Evolutionary conservation across 2,888 invertebrate genomes (phyloP), one percentile per base, ranked within the genome.

Genomic region (Apodemia mormo): DNA sequence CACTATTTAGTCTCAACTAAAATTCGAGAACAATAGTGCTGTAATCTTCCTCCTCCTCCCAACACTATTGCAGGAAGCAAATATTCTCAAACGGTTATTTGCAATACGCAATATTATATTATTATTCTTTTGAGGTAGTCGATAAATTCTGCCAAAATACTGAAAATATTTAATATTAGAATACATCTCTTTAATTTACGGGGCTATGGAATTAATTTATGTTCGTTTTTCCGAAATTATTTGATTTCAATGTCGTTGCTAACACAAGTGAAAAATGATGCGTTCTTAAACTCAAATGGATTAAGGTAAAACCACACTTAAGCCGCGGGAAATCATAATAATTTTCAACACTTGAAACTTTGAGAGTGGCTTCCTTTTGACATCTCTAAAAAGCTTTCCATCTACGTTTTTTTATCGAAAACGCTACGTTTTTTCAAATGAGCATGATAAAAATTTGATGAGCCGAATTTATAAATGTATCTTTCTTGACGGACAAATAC

Each of bases 51-150:
- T 52, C n/a, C 52, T 52, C n/a, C 52, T 43, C 81, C 80, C 82
- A 81, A 81, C 83, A 83, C 80, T 76, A 84, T 78, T 80, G 79
- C 75, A 76, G 68, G 33, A 66, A 72, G 77, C 80, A 77, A 80
- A 81, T 77, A 78, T 81, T 83, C 81, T 82, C 78, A 82, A 84
- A 80, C 81, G 79, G 58, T 58, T 58, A 9, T 33, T 33, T 58
- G 58, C 58, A 58, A 58, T 58, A 29, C 10, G 58, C 58, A 58
- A 30, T 61, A 30, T 61, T 61, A 61, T 61, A 30, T 22, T 43
- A 29, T 56, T 29, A 58, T 58, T 58, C 58, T 30, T 58, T 58
- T 58, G 58, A 58, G 58, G 58, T 58, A 58, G 58, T 29, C 58
- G 2, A 45, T 58, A 58, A 58, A 58, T 58, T 58, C 10, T 30